Evolutionary conservation across 2,113 vertebrate species (phyloP), one percentile per base, ranked within the genome.

Genomic region (Chamaetylas fuelleborni): DNA sequence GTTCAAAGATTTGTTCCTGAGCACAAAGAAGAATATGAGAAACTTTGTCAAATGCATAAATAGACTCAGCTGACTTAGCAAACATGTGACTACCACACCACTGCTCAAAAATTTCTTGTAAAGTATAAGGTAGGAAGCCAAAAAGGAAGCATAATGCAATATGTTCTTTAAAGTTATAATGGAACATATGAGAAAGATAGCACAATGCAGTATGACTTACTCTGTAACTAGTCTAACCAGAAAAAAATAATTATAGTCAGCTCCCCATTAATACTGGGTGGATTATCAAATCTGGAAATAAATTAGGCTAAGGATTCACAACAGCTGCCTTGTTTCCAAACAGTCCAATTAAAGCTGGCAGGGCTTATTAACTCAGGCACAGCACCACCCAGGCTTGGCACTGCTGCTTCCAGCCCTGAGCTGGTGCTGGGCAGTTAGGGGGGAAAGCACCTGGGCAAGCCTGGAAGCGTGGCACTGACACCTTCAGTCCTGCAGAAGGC

Each of bases 271-370:
- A 93, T 92, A 66, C 80, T 60, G 86, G 80, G 94, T 88, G 88
- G 88, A 97, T 95, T 95, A 97, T 96, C 92, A 86, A 94, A 94
- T 97, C 92, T 94, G 95, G 86, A 97, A 96, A 96, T 86, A 88
- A 86, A 88, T 96, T 93, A 81, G 31, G 42, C 71, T 88, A 71
- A 88, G 76, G 91, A 94, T 88, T 91, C 77, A 84, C 64, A 90
- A 67, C 88, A 92, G 92, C 94, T 81, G 92, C 72, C 91, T 64
- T 86, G 72, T 92, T 95, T 96, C 94, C 91, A 94, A 93, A 95
- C 60, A 83, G 40, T 24, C 43, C 88, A 95, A 93, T 93, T 94
- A 97, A 86, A 88, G 67, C 26, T 90, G 82, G 43, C 82, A 90
- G 33, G 45, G 82, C 56, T 94, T 72, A 92, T 58, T 92, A 58